phyloP scores from a whole-genome alignment of 2,797 vertebrate species.

The Oryzias sinensis region DNA sequence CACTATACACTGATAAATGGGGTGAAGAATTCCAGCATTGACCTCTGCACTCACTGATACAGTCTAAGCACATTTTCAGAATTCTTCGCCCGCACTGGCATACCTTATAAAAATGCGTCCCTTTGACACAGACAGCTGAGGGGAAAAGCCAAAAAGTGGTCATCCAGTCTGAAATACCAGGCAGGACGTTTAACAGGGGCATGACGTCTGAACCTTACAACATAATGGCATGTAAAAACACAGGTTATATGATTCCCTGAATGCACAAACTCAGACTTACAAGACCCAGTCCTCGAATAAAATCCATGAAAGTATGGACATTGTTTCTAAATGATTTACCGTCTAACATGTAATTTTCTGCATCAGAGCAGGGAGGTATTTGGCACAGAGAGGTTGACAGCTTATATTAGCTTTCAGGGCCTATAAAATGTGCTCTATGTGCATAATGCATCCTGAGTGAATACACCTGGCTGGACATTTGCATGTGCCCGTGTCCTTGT shows the following conservation, averaged over 20 bases:
- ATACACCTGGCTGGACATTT: constrained; percentile 54
- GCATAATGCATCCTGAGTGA: constrained; percentile 45
- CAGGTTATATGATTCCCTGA: constrained; percentile 45
- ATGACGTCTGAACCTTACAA: constrained; percentile 33
- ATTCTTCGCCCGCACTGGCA: constrained; percentile 55
- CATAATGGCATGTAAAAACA: constrained; percentile 38
- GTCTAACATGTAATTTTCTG: constrained; percentile 34
- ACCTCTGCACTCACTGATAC: constrained; percentile 25
- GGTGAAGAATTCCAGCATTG: constrained; percentile 41
- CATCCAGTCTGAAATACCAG: constrained; percentile 25
- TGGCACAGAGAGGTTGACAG: constrained; percentile 48
- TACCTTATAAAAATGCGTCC: constrained; percentile 41
- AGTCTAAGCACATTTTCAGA: constrained; percentile 47
- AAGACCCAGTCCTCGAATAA: constrained; percentile 59
- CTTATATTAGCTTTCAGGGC: constrained; percentile 52
- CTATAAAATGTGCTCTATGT: constrained; percentile 44
- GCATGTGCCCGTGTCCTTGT: constrained; percentile 21
- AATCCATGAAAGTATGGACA: constrained; percentile 50
- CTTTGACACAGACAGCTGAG: constrained; percentile 31
- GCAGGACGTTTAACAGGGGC: constrained; percentile 46
- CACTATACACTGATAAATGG: constrained; percentile 10
- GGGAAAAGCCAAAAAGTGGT: constrained; percentile 40
- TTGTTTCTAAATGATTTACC: constrained; percentile 66
- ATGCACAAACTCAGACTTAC: constrained; percentile 53
- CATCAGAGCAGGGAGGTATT: constrained; percentile 50